phyloP scores from a whole-genome alignment of 2,797 vertebrate genomes.

The Sphenopsis melanotis region DNA sequence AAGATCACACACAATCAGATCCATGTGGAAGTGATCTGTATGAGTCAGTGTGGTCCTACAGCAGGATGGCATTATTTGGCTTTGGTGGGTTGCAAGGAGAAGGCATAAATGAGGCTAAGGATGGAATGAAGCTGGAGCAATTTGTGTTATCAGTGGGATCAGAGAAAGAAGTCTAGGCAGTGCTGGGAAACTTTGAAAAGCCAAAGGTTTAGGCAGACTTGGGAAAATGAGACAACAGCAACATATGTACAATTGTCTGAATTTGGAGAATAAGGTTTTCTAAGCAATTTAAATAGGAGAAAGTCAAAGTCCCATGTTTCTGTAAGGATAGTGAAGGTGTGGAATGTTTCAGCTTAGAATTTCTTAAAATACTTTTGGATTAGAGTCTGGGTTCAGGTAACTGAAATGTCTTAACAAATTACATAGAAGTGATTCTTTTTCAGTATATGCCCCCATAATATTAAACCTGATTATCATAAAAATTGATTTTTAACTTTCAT shows the following conservation, averaged over 20 bases:
- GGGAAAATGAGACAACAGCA: not conserved
- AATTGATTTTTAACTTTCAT: not conserved
- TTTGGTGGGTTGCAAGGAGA: not conserved
- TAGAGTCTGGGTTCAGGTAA: not conserved
- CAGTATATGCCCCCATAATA: not conserved
- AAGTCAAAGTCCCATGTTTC: not conserved
- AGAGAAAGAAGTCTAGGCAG: not conserved
- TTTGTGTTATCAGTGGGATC: not conserved
- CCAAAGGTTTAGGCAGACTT: not conserved
- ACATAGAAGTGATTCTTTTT: not conserved
- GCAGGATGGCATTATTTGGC: not conserved
- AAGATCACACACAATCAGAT: not conserved
- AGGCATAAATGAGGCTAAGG: not conserved
- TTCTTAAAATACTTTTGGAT: not conserved
- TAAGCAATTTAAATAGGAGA: not conserved
- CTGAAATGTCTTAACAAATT: not conserved
- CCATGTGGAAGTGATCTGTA: not conserved
- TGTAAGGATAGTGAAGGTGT: rapidly evolving
- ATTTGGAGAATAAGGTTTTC: not conserved
- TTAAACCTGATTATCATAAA: not conserved
- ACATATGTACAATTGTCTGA: not conserved
- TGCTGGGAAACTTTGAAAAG: not conserved
- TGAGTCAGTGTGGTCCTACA: not conserved
- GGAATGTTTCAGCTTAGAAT: not conserved
- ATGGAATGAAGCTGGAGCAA: not conserved